These are phyloP conservation scores for Metellina segmentata DNA, from an alignment of 2,888 invertebrate genomes.

Conservation along the genomic window DNA sequence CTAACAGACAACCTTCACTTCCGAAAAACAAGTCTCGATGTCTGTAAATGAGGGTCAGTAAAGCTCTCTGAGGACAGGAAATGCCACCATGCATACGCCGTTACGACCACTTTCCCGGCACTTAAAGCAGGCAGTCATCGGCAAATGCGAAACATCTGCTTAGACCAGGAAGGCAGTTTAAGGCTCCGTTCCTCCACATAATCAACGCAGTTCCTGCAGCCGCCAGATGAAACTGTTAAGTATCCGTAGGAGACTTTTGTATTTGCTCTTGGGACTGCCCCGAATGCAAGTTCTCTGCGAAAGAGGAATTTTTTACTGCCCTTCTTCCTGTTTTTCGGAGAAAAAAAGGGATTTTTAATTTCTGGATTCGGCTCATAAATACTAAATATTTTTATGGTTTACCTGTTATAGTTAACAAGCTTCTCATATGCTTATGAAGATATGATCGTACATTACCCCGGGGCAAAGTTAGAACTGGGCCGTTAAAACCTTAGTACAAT, in stretches of 20 bases:
- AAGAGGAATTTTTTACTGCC: background rate
- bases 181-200: background rate
- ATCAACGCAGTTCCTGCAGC: background rate
- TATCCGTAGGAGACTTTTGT: background rate
- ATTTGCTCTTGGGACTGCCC: background rate
- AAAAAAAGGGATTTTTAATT: background rate
- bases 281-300: background rate
- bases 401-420: background rate
- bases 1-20: background rate
- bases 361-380: background rate
- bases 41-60: slow-evolving; percentile 3
- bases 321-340: background rate
- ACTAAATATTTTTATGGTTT: background rate
- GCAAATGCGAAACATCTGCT: background rate
- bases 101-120: slow-evolving; percentile 7
- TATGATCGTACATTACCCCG: too few species aligned
- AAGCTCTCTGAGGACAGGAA: slow-evolving; percentile 24
- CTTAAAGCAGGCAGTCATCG: background rate
- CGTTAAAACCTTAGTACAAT: too few species aligned
- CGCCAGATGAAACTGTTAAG: background rate
- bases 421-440: background rate
- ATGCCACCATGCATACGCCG: background rate
- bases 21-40: slow-evolving; percentile 2
- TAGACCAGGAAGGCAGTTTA: background rate
- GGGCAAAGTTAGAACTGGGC: too few species aligned